Conservation (phyloP, 2,113 vertebrate species). For the Sturnira hondurensis region DNA sequence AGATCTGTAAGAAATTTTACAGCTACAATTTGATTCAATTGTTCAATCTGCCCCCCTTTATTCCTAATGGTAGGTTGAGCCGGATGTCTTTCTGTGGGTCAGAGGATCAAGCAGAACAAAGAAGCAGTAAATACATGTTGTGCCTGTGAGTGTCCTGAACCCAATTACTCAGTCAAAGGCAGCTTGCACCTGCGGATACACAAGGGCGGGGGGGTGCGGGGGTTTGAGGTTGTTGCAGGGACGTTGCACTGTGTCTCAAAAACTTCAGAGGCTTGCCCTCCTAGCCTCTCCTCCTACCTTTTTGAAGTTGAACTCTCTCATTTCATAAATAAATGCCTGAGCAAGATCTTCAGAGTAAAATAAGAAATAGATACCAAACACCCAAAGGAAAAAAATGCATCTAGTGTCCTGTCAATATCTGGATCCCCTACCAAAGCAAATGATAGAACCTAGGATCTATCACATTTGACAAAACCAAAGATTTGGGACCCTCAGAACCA, state of each 20-base stretch:
- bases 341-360: not conserved
- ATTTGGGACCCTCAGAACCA: not conserved
- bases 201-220: not conserved
- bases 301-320: not conserved
- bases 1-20: constrained; percentile 12
- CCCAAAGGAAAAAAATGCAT: not conserved
- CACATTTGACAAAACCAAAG: not conserved
- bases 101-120: constrained; percentile 39
- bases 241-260: not conserved
- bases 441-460: not conserved
- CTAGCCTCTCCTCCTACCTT: not conserved
- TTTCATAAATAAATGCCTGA: constrained; percentile 27
- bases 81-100: constrained; percentile 37
- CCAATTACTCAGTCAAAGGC: constrained; percentile 56
- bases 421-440: not conserved
- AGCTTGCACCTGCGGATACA: not conserved
- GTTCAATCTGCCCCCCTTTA: not conserved
- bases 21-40: constrained; percentile 7
- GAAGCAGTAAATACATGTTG: constrained; percentile 48
- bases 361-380: not conserved
- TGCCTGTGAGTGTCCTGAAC: constrained; percentile 40
- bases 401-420: not conserved
- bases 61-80: constrained; percentile 25
- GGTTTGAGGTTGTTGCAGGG: not conserved
- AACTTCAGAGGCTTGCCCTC: not conserved